phyloP scores from a whole-genome alignment of 1,140 invertebrate species.

The Nilaparvata lugens region DNA sequence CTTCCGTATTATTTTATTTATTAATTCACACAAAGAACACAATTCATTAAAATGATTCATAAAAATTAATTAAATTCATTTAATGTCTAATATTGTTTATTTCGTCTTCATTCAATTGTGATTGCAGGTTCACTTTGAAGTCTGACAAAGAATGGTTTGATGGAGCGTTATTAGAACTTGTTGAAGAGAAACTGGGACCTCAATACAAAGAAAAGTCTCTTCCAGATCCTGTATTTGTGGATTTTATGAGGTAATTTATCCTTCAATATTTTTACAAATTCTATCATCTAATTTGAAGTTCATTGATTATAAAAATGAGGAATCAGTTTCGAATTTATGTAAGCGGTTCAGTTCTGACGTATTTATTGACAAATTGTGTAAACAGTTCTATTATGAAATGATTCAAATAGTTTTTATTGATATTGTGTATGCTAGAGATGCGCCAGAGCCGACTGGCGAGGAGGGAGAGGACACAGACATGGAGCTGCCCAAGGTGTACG shows the following conservation, averaged over 20 bases:
- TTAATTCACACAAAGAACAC: too few species aligned
- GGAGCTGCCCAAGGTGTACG: constrained; percentile 90
- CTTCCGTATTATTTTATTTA: too few species aligned
- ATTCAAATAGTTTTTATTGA: constrained; percentile 8
- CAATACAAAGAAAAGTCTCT: constrained; percentile 59
- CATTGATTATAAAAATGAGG: too few species aligned
- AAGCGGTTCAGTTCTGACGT: too few species aligned
- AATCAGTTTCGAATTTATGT: too few species aligned
- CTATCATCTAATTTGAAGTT: too few species aligned
- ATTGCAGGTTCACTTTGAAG: constrained; percentile 74
- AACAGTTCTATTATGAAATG: too few species aligned
- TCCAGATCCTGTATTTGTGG: constrained; percentile 73
- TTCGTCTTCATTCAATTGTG: constrained; percentile 5
- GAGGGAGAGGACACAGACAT: constrained; percentile 93
- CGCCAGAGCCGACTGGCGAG: constrained; percentile 92
- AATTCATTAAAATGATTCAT: too few species aligned
- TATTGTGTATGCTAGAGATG: constrained; percentile 55
- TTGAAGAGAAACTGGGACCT: constrained; percentile 55
- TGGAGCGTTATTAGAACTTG: constrained; percentile 49
- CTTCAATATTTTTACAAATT: too few species aligned
- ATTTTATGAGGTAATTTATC: constrained; percentile 70
- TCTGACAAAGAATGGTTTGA: constrained; percentile 76
- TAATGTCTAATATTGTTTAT: constrained; percentile 1
- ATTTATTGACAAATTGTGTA: too few species aligned
- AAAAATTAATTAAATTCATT: too few species aligned